Evolutionary conservation across 2,888 invertebrate genomes (phyloP).

Genomic region (Torymus aiolomorphi): DNA sequence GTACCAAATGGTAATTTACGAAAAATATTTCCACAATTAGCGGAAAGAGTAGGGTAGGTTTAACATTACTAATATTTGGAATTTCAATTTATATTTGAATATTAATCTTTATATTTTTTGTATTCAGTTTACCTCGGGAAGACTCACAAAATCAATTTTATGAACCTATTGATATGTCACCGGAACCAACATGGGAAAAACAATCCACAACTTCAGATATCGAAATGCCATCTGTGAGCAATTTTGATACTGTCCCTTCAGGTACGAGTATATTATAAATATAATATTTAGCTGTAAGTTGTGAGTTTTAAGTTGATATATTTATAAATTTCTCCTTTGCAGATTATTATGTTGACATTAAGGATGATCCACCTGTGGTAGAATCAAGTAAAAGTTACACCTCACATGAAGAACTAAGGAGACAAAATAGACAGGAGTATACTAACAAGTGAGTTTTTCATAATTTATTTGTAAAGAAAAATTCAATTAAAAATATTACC

Average conservation of each 20-base stretch:
- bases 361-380: neutral
- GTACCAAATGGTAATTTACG: conserved; percentile 49
- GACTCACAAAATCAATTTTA: neutral
- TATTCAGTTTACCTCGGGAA: conserved; percentile 16
- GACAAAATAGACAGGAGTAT: conserved; percentile 56
- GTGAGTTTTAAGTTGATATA: neutral
- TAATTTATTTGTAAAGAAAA: no score
- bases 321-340: conserved; percentile 14
- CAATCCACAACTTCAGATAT: conserved; percentile 38
- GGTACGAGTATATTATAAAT: conserved; percentile 32
- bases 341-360: conserved; percentile 30
- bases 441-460: conserved; percentile 41
- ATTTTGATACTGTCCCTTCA: conserved; percentile 53
- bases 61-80: neutral
- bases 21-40: conserved; percentile 8
- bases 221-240: conserved; percentile 44
- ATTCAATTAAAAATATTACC: no score
- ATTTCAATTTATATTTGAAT: neutral
- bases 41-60: no score
- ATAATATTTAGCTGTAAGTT: neutral
- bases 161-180: neutral
- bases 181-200: neutral
- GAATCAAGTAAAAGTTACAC: conserved; percentile 10
- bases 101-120: neutral
- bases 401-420: conserved; percentile 57